Evolutionary conservation across 2,797 vertebrate genomes (phyloP), one percentile per base, ranked within the genome.

Genomic region (Thalassophryne amazonica): DNA sequence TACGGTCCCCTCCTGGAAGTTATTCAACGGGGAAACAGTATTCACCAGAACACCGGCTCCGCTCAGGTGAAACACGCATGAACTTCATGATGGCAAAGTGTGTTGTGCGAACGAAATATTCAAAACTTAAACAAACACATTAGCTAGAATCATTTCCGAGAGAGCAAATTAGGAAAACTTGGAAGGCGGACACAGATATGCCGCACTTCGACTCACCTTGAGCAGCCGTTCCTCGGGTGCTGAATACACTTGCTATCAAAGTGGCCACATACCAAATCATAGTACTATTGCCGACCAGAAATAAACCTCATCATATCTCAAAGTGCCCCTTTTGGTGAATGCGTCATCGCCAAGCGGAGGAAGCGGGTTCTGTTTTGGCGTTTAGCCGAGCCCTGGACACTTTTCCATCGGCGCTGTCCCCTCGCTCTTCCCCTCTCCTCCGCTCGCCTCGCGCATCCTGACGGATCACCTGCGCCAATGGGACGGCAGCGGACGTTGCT

Each of bases 181-280:
- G 45, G 30, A 13, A 28, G 16, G 14, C 12, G 62, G 31, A 28
- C 7, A n/a, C 38, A 69, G 41, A 78, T 54, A 12, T 62, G n/a
- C n/a, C n/a, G 93, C 91, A 92, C 92, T 94, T 93, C 90, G 84
- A 93, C 95, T 98, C 95, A 98, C 96, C 96, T 98, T 98, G 95
- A 90, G 93, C 94, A 86, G 93, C 92, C 82, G 94, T 92, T 93
- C 93, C 95, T 90, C 93, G 83, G 92, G 90, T 92, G 92, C 91
- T 91, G 93, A 96, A 93, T 88, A 98, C 93, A 96, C 94, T 95
- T 95, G 95, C 95, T 94, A 98, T 94, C 93, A 96, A 93, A 97
- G 95, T 93, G 92, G 94, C 93, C 94, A 95, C 94, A 97, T 95
- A 95, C 92, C 94, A 94, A 94, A 95, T 95, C 94, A 96, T 95